These are phyloP conservation scores for Centropus bengalensis DNA, from an alignment of 2,113 vertebrate species.

Conservation along the genomic window DNA sequence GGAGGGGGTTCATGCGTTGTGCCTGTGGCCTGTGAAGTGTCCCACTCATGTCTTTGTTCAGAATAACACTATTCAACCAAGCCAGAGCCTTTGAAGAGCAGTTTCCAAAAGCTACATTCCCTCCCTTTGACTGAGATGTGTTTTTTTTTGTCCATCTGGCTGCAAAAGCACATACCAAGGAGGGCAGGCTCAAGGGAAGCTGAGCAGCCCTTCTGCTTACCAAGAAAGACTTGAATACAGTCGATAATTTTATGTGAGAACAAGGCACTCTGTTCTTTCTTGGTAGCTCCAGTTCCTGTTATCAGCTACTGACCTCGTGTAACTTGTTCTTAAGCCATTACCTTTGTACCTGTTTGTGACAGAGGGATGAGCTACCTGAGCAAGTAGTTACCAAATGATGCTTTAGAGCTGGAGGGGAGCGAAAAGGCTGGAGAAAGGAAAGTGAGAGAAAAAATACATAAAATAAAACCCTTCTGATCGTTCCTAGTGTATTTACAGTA, in stretches of 20 bases:
- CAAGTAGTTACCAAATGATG: neutral
- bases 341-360: neutral
- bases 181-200: neutral
- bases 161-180: constrained; percentile 21
- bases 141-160: constrained; percentile 34
- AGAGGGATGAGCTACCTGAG: neutral
- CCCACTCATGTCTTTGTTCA: neutral
- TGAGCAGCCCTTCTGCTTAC: neutral
- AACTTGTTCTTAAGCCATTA: neutral
- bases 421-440: neutral
- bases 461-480: neutral
- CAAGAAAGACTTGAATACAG: neutral
- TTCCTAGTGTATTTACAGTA: neutral
- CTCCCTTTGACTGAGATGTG: neutral
- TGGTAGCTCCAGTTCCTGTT: neutral
- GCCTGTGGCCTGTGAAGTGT: neutral
- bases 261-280: neutral
- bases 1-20: neutral
- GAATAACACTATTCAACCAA: neutral
- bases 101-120: constrained; percentile 33
- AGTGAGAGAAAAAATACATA: neutral
- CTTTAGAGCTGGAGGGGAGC: neutral
- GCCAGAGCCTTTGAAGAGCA: neutral
- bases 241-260: neutral
- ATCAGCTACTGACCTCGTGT: neutral